These are phyloP conservation scores for Toxonevra muliebris DNA, from an alignment of 2,888 invertebrate species.

Conservation along the genomic window DNA sequence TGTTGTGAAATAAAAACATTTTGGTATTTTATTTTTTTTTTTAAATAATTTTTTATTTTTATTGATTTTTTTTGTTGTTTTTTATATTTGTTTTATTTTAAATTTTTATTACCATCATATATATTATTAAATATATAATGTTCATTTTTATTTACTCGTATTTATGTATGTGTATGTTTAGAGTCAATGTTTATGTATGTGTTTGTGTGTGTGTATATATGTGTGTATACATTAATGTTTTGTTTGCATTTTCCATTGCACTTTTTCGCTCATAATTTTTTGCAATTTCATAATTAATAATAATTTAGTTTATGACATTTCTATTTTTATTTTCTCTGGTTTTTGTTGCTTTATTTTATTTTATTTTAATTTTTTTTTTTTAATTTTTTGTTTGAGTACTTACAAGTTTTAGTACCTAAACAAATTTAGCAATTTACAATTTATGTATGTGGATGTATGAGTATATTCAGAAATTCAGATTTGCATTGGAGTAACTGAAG, in stretches of 20 bases:
- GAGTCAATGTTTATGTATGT: neutral
- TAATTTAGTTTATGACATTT: constrained; percentile 5
- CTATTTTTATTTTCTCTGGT: constrained; percentile 27
- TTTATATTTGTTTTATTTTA: neutral
- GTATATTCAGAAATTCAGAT: too few relatives aligned
- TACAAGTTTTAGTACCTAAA: constrained; percentile 39
- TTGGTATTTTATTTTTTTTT: constrained; percentile 11
- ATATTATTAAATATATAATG: neutral
- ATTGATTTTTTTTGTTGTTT: constrained; percentile 9
- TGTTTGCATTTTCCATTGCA: neutral
- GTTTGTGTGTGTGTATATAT: constrained; percentile 21
- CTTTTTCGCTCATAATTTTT: too few relatives aligned
- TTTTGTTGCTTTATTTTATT: constrained; percentile 50
- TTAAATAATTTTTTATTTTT: constrained; percentile 14
- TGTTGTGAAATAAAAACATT: too few relatives aligned
- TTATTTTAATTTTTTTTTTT: constrained; percentile 46
- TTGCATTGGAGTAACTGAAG: too few relatives aligned
- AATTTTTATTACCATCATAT: constrained; percentile 7
- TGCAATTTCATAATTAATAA: too few relatives aligned
- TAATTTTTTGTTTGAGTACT: constrained; percentile 46
- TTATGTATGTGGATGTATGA: too few relatives aligned
- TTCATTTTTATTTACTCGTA: neutral
- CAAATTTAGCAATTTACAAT: constrained; percentile 12
- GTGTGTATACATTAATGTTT: neutral
- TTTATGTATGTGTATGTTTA: constrained; percentile 2